phyloP scores from a whole-genome alignment of 2,113 vertebrate genomes.

The Colaptes auratus region DNA sequence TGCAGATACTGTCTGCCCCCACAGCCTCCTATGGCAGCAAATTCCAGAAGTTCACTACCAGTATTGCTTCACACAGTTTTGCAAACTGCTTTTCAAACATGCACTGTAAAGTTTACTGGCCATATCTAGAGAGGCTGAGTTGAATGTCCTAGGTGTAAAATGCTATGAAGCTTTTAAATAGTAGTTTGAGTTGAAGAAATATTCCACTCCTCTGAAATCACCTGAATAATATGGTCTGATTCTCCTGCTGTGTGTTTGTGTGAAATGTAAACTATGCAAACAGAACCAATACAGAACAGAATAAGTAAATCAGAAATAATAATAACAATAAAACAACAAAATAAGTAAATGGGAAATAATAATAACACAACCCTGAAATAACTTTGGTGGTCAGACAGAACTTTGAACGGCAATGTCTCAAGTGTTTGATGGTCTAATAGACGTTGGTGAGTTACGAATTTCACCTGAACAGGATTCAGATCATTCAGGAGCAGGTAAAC shows the following conservation, averaged over 20 bases:
- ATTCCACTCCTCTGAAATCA: background rate
- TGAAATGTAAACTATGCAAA: background rate
- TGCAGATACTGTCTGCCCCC: background rate
- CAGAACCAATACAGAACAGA: background rate
- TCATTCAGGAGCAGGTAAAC: background rate
- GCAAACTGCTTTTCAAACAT: background rate
- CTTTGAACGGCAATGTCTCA: background rate
- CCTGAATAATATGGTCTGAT: background rate
- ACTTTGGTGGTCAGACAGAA: background rate
- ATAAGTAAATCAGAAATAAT: background rate
- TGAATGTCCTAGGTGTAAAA: background rate
- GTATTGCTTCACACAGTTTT: background rate
- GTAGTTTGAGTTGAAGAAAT: background rate
- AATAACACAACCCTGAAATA: background rate
- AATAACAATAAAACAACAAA: background rate
- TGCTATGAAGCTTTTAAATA: background rate
- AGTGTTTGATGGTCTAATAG: background rate
- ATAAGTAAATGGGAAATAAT: background rate
- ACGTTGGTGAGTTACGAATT: background rate
- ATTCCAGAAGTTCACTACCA: background rate
- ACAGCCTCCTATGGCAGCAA: background rate
- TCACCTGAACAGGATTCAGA: background rate
- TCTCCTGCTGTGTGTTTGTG: fast-evolving
- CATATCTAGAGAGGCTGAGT: background rate
- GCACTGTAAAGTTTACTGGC: background rate